phyloP scores from a whole-genome alignment of 2,888 invertebrate species.

The Urechis unicinctus region DNA sequence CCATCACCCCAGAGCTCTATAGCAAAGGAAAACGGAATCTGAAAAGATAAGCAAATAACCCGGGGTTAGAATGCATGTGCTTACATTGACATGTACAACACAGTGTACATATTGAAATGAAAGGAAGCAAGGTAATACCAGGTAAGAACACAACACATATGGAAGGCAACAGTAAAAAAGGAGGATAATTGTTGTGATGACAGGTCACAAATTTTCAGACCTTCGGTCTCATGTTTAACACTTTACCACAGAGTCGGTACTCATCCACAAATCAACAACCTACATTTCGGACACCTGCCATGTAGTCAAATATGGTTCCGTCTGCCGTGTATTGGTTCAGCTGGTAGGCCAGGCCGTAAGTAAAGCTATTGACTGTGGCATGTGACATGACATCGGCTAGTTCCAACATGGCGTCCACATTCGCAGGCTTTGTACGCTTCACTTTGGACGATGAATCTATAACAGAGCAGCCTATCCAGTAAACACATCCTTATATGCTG shows the following conservation, averaged over 20 bases:
- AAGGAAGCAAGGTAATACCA: too few relatives aligned
- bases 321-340: conserved; percentile 43
- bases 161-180: too few relatives aligned
- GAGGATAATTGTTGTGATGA: too few relatives aligned
- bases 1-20: conserved; percentile 42
- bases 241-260: too few relatives aligned
- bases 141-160: too few relatives aligned
- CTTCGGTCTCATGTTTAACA: not conserved
- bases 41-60: conserved; percentile 8
- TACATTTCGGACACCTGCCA: conserved; percentile 42
- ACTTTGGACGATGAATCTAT: conserved; percentile 33
- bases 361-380: conserved; percentile 26
- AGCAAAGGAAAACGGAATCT: conserved; percentile 45
- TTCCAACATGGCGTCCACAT: conserved; percentile 29
- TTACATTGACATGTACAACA: too few relatives aligned
- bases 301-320: conserved; percentile 46
- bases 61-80: not conserved
- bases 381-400: conserved; percentile 31
- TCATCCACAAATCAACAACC: too few relatives aligned
- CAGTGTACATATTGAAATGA: too few relatives aligned
- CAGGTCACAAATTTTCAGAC: not conserved
- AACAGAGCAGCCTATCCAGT: too few relatives aligned
- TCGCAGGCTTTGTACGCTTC: conserved; percentile 26
- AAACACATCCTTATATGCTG: too few relatives aligned
- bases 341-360: conserved; percentile 32